phyloP scores from a whole-genome alignment of 2,113 vertebrate genomes.

The Scopus umbretta region DNA sequence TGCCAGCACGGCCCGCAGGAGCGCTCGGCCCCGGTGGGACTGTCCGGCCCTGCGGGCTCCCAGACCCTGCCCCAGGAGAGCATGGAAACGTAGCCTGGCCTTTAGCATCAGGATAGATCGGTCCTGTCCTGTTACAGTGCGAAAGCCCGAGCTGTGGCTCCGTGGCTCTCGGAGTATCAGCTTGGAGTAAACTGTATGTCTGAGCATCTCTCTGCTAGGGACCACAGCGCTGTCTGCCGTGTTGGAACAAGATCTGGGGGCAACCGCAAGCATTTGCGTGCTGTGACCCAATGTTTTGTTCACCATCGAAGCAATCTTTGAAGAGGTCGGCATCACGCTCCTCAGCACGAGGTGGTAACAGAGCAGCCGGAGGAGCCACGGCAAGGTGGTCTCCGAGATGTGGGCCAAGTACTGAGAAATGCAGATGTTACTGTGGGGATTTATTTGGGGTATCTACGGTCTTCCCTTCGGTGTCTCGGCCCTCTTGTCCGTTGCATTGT shows the following conservation, averaged over 20 bases:
- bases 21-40: neutral
- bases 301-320: neutral
- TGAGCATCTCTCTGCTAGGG: neutral
- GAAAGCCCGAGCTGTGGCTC: neutral
- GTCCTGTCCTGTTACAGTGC: neutral
- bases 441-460: neutral
- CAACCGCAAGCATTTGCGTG: rapidly evolving
- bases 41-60: neutral
- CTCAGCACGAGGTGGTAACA: rapidly evolving
- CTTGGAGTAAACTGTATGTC: rapidly evolving
- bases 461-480: neutral
- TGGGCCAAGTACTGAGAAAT: neutral
- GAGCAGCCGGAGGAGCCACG: neutral
- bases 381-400: neutral
- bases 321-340: rapidly evolving
- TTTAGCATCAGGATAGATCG: rapidly evolving
- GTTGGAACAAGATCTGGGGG: neutral
- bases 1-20: neutral
- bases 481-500: neutral
- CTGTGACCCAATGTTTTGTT: rapidly evolving
- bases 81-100: neutral
- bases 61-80: neutral
- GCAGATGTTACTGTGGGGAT: neutral
- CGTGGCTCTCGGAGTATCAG: neutral
- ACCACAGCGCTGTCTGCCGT: rapidly evolving